These are phyloP conservation scores for Parthenolecanium corni DNA, from an alignment of 2,888 invertebrate species.

Conservation along the genomic window DNA sequence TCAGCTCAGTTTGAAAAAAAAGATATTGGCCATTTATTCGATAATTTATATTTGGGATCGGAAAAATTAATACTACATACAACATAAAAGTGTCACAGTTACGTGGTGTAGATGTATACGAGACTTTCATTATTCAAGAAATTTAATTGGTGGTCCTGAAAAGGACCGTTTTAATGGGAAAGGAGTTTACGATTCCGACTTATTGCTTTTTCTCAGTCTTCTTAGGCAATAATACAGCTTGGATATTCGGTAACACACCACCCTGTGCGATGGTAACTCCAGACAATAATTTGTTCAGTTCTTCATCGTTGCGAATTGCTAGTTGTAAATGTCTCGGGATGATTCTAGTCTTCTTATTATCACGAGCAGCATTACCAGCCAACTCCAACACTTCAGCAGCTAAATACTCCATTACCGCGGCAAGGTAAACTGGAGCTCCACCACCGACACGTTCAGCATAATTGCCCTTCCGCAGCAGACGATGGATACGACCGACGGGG, in stretches of 20 bases:
- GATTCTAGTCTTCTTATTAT: slow-evolving; percentile 58
- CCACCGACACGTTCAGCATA: slow-evolving; percentile 48
- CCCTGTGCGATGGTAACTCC: slow-evolving; percentile 75
- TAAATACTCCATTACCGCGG: slow-evolving; percentile 51
- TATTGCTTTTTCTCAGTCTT: slow-evolving; percentile 36
- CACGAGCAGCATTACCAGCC: slow-evolving; percentile 50
- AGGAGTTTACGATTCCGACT: not conserved
- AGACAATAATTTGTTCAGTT: slow-evolving; percentile 61
- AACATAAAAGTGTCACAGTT: no score
- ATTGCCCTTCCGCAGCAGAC: slow-evolving; percentile 48
- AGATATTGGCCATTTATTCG: no score
- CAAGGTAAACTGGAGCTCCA: slow-evolving; percentile 46
- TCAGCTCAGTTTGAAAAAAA: no score
- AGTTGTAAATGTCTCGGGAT: slow-evolving; percentile 67
- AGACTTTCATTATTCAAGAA: not conserved
- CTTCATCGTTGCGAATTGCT: slow-evolving; percentile 73
- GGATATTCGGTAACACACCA: slow-evolving; percentile 58
- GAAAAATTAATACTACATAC: no score
- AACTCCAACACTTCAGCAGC: slow-evolving; percentile 57
- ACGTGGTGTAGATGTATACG: no score
- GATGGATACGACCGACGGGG: slow-evolving; percentile 48
- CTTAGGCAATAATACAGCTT: slow-evolving; percentile 29
- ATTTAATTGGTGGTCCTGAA: slow-evolving; percentile 31
- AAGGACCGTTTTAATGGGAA: slow-evolving; percentile 32
- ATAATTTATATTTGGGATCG: no score